Base-by-base conservation (phyloP, 2,113 vertebrate genomes). In the Cynopterus brachyotis region DNA sequence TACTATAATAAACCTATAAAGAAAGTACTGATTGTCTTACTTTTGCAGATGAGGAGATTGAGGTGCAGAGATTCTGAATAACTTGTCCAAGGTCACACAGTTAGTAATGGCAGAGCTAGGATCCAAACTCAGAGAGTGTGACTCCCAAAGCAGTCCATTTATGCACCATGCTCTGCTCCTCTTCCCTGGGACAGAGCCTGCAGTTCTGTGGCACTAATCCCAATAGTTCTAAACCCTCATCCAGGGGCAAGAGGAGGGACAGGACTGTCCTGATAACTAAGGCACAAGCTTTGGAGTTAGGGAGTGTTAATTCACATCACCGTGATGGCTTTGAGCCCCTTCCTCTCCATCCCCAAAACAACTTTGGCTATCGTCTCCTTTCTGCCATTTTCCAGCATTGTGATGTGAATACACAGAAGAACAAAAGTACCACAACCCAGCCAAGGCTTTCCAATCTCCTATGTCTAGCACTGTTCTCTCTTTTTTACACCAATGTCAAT, bases 181-280 rank as follows among this genome's bases (percentile, higher is more conserved):
- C 10, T 37, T n/a, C 15, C 45, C 5, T 37, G 53, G 76, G 64
- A 50, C 19, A 9, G 50, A 9, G 35, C 10, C 47, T 20, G 62
- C 28, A 42, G 67, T 32, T 73, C 37, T n/a, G 9, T 3, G 17
- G 3, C 45, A 26, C 6, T 5, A 16, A 53, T 20, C 9, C 8
- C 35, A 62, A 24, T 35, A 37, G 59, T 30, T 7, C 73, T 20
- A 32, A 84, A 67, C 26, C 12, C 64, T 40, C 1, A 22, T 11
- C 32, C 79, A 42, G 79, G 45, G 22, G 55, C 19, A 42, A 30
- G 42, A 73, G 69, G 32, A 70, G 19, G 5, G 72, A 35, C 6
- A 2, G 1, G 6, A 26, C 20, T 16, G 5, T 3, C 3, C 66
- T 45, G 10, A 22, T n/a, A 10, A n/a, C 26, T 15, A 45, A 50